Conservation (phyloP, 2,888 invertebrate species). For the Tillus elongatus region DNA sequence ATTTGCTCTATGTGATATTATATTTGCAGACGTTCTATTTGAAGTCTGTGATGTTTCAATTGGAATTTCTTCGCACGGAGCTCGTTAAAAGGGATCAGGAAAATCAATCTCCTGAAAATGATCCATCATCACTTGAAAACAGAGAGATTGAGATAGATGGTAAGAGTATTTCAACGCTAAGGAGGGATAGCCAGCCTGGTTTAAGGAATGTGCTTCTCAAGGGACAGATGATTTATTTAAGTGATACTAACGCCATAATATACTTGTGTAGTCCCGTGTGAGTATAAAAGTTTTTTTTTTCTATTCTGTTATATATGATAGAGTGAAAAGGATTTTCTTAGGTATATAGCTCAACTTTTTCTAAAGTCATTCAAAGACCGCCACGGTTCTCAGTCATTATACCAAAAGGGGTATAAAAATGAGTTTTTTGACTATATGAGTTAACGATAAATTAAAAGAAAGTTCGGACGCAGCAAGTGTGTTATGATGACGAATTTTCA, state of each 20-base stretch:
- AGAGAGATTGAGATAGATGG: conserved; percentile 32
- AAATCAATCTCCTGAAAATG: conserved; percentile 10
- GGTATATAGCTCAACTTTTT: no score
- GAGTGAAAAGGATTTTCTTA: no score
- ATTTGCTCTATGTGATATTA: no score
- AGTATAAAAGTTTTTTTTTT: no score
- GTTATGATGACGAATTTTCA: no score
- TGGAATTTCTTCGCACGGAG: conserved; percentile 58
- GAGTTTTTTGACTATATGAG: no score
- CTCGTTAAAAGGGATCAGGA: conserved; percentile 20
- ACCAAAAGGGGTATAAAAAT: no score
- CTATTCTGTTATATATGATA: no score
- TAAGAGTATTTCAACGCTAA: conserved; percentile 33
- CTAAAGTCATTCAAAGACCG: no score
- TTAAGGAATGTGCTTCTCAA: conserved; percentile 65
- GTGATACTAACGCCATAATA: conserved; percentile 70
- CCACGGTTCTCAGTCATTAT: no score
- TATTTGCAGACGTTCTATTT: conserved; percentile 64
- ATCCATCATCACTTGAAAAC: conserved; percentile 17
- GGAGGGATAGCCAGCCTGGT: conserved; percentile 47
- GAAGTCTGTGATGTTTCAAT: conserved; percentile 76
- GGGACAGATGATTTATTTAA: conserved; percentile 77
- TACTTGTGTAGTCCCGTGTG: conserved; percentile 84
- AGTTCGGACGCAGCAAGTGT: no score
- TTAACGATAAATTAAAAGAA: no score